Evolutionary conservation across 92 coral and sea anemone species (phyloP).

Genomic region (Zoanthus sansibaricus): DNA sequence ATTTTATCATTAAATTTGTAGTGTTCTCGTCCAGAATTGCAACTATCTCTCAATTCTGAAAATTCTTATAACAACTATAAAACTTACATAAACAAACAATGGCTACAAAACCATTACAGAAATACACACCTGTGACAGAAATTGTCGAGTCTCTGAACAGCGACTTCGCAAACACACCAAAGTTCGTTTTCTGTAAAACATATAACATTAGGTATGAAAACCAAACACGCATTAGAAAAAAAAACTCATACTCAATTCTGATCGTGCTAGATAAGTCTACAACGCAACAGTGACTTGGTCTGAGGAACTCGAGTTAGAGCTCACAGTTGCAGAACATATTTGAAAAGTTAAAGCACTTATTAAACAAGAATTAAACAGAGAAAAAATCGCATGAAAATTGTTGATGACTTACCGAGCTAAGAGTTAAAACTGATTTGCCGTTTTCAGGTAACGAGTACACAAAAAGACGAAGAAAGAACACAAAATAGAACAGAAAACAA

Average conservation of each 20-base stretch:
- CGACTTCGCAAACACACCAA: neutral
- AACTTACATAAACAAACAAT: no score
- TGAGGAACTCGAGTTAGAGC: neutral
- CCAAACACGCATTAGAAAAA: neutral
- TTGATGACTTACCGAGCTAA: neutral
- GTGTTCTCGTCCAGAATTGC: no score
- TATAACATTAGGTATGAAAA: neutral
- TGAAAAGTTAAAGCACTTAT: neutral
- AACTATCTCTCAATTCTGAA: no score
- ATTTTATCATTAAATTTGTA: no score
- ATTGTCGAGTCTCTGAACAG: neutral
- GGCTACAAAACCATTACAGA: no score
- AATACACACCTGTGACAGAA: neutral
- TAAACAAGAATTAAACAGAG: neutral
- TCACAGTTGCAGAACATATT: neutral
- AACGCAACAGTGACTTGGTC: neutral
- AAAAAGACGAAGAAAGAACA: neutral
- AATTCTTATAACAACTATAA: no score
- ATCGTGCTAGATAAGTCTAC: neutral
- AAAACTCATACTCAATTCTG: neutral
- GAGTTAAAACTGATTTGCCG: neutral
- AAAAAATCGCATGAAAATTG: neutral
- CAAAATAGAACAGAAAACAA: neutral
- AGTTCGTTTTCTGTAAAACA: neutral
- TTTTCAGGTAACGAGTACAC: neutral